phyloP scores from a whole-genome alignment of 2,797 vertebrate species.

The Rhadinocentrus ornatus region DNA sequence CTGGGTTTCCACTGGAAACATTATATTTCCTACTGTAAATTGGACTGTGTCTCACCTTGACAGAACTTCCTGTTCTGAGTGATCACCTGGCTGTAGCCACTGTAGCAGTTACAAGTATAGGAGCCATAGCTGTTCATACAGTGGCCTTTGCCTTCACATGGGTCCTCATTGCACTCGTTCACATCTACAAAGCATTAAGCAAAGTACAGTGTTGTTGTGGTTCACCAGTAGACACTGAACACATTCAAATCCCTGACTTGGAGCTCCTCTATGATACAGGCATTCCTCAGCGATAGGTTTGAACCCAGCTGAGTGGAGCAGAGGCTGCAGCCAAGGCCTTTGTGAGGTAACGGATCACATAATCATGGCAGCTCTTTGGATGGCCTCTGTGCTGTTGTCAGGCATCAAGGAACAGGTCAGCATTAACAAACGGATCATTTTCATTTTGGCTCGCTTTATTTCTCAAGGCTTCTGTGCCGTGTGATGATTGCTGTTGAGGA shows the following conservation, averaged over 20 bases:
- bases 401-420: conserved; percentile 65
- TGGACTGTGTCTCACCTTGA: conserved; percentile 84
- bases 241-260: conserved; percentile 41
- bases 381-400: conserved; percentile 61
- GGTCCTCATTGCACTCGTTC: conserved; percentile 89
- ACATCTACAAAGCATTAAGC: conserved; percentile 80
- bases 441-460: conserved; percentile 56
- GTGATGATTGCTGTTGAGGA: conserved; percentile 43
- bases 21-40: conserved; percentile 28
- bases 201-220: conserved; percentile 28
- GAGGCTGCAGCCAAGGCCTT: conserved; percentile 50
- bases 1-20: conserved; percentile 36
- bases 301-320: conserved; percentile 46
- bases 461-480: conserved; percentile 52
- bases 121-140: conserved; percentile 91
- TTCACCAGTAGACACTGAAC: conserved; percentile 20
- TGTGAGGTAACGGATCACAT: conserved; percentile 66
- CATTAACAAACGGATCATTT: conserved; percentile 64
- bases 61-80: conserved; percentile 87
- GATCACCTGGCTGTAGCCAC: conserved; percentile 86
- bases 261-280: conserved; percentile 36
- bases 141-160: conserved; percentile 88
- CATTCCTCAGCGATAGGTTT: conserved; percentile 43
- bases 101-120: conserved; percentile 90
- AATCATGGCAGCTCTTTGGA: conserved; percentile 68